These are phyloP conservation scores for Centropus unirufus DNA, from an alignment of 2,113 vertebrate genomes.

Conservation along the genomic window DNA sequence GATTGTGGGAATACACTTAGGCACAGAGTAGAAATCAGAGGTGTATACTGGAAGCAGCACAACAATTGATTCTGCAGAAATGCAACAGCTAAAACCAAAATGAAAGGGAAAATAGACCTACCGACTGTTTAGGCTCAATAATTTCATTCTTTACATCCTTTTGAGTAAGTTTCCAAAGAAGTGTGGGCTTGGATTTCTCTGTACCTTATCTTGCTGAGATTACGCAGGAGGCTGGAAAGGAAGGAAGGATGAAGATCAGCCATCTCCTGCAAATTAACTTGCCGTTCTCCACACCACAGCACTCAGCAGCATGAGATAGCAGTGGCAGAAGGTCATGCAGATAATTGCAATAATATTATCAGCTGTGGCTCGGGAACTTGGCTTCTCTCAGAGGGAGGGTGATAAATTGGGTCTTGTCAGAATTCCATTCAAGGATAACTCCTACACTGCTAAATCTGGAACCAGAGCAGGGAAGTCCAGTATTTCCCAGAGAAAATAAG, in stretches of 20 bases:
- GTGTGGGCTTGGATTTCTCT: background rate
- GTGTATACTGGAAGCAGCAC: background rate
- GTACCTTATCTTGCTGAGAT: background rate
- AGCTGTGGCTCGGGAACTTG: background rate
- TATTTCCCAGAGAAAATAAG: background rate
- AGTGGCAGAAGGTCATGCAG: conserved; percentile 21
- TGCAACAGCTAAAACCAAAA: conserved; percentile 17
- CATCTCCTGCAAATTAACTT: background rate
- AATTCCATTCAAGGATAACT: conserved; percentile 19
- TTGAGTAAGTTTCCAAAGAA: background rate
- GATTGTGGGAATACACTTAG: background rate
- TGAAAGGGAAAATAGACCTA: background rate
- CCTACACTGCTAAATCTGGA: background rate
- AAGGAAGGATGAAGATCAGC: conserved; percentile 4
- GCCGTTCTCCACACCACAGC: background rate
- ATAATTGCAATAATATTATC: conserved; percentile 41
- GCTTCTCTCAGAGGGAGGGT: background rate
- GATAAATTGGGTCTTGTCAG: conserved; percentile 7
- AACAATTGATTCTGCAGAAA: background rate
- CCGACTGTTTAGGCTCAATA: background rate
- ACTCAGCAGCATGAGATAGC: conserved; percentile 1
- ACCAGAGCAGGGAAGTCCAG: background rate
- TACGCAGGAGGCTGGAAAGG: background rate
- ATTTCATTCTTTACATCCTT: background rate
- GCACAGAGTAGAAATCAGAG: background rate